phyloP scores from a whole-genome alignment of 2,797 vertebrate species.

The Hippoglossus hippoglossus region DNA sequence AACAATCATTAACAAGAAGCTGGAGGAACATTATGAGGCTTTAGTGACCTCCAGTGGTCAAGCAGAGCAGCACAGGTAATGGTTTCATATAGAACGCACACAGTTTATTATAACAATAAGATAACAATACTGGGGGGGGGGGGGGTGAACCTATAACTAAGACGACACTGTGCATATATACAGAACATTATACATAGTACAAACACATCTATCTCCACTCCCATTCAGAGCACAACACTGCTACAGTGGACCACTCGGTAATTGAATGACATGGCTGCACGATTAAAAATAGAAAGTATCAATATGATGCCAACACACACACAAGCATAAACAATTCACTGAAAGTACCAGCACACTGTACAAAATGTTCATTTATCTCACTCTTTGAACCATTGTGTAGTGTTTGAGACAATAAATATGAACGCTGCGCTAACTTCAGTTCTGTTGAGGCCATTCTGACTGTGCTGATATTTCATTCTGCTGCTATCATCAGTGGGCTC shows the following conservation, averaged over 20 bases:
- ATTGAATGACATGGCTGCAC: constrained; percentile 37
- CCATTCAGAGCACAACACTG: constrained; percentile 64
- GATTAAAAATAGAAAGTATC: constrained; percentile 38
- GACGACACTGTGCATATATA: constrained; percentile 60
- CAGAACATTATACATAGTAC: constrained; percentile 52
- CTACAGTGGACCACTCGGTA: constrained; percentile 42
- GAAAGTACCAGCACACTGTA: constrained; percentile 69
- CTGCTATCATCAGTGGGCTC: constrained; percentile 22
- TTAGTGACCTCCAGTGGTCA: constrained; percentile 63
- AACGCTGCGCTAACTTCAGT: constrained; percentile 27
- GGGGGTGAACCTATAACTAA: constrained; percentile 22
- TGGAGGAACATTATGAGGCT: constrained; percentile 24
- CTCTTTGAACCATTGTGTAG: constrained; percentile 65
- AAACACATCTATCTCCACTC: constrained; percentile 48
- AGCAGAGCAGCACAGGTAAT: constrained; percentile 29
- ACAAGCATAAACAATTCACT: constrained; percentile 66
- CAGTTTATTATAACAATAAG: constrained; percentile 71
- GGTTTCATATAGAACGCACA: constrained; percentile 20
- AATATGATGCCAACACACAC: constrained; percentile 44
- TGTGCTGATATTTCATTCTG: constrained; percentile 26
- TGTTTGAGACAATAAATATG: constrained; percentile 81
- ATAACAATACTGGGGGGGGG: constrained; percentile 69
- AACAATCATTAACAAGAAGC: constrained; percentile 10
- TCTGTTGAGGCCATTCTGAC: constrained; percentile 24
- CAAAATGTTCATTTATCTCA: constrained; percentile 54